phyloP scores from a whole-genome alignment of 2,888 invertebrate species.

The Toxonevra muliebris region DNA sequence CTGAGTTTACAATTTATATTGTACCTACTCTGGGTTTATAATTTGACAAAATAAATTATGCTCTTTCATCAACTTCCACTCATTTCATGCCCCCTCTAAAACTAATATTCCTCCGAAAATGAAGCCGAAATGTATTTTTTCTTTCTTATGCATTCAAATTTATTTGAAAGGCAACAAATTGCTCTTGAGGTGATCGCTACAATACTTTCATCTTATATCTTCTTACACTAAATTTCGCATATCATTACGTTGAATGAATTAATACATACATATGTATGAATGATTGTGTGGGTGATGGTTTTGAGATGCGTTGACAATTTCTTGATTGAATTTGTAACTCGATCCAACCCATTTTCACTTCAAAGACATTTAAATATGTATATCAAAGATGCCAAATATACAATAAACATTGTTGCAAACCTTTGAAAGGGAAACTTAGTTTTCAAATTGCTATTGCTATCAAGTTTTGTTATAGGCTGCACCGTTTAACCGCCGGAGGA shows the following conservation, averaged over 20 bases:
- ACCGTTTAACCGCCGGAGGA: too few species aligned
- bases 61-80: too few species aligned
- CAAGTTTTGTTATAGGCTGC: background rate
- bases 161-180: too few species aligned
- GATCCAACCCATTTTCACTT: conserved; percentile 52
- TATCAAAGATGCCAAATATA: conserved; percentile 9
- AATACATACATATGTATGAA: background rate
- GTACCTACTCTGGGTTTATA: background rate
- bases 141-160: too few species aligned
- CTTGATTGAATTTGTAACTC: conserved; percentile 58
- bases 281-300: conserved; percentile 6
- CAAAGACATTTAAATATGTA: conserved; percentile 43
- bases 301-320: conserved; percentile 49
- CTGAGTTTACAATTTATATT: too few species aligned
- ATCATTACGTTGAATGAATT: background rate
- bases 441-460: background rate
- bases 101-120: conserved; percentile 34
- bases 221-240: conserved; percentile 43
- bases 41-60: too few species aligned
- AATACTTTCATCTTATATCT: conserved; percentile 55
- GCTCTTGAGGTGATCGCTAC: too few species aligned
- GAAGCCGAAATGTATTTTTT: conserved; percentile 45
- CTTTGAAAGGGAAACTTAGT: background rate
- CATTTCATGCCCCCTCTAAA: too few species aligned
- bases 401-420: background rate